Base-by-base conservation (phyloP, 2,888 invertebrate species). In the Galeopsomyia nigrocyanea region DNA sequence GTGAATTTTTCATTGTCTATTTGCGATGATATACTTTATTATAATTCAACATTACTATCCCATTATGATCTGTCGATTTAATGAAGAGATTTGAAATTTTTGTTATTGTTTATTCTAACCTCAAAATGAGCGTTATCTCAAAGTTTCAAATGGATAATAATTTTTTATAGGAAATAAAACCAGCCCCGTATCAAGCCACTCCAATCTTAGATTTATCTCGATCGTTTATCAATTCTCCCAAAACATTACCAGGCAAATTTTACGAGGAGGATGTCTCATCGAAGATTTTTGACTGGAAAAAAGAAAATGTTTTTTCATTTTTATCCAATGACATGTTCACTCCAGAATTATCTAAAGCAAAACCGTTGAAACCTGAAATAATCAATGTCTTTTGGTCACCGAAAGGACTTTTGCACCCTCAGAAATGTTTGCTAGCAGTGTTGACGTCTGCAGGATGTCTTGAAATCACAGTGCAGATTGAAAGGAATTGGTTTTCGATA, bases 361-460 rank as follows among this genome's bases (percentile, higher is more conserved):
- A 55, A 21, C 76, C 78, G 22, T 67, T 77, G 3, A 64, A 71
- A 0, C 78, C 83, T 3, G 79, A 78, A 69, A 81, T 86, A 74
- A 57, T 77, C 0, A 75, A 75, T 16, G 51, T 82, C 0, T 75
- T 78, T 3, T 86, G 86, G 86, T 86, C 86, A 0, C 84, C 86
- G 1, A 68, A 76, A 62, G 78, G 80, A 47, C 68, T 86, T 17
- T 68, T 81, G 1, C 68, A 79, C 58, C 80, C 83, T 0, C 76
- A 69, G 7, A 82, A 80, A 67, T 84, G 86, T 60, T 62, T 84
- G 3, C 61, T 84, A 13, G 82, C 82, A 3, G 80, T 82, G 21
- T 22, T 86, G 14, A 84, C 81, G 2, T 80, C 83, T 0, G 75
- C 79, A 0, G 86, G 86, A 22, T 82, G 83, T 14, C 68, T 83